Evolutionary conservation across 2,797 vertebrate genomes (phyloP), one percentile per base, ranked within the genome.

Genomic region (Petrocephalus sullivani): DNA sequence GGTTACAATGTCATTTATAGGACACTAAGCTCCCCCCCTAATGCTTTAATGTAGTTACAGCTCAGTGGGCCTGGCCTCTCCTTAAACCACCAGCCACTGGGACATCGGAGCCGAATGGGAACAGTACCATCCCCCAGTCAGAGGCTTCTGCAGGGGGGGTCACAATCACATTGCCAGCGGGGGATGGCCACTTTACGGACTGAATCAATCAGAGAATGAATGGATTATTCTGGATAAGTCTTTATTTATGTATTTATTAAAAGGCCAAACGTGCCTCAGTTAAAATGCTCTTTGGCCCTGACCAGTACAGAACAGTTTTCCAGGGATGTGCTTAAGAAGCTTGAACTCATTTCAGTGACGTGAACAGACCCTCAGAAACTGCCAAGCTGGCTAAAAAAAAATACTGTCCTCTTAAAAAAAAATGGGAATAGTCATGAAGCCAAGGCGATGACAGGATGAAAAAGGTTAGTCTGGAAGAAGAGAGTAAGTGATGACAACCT

Each of bases 1-100:
- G 95, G 95, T 95, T 94, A 95, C 95, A 96, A 95, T 95, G 95
- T 96, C 95, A 95, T 96, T 95, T 95, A 95, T 94, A 95, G 94
- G 95, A 94, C 93, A 93, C 92, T 87, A 88, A 93, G 92, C 21
- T n/a, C 0, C 89, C 93, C 89, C 90, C 91, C 93, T 90, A 91
- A 88, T 92, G 92, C 91, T 94, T 92, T 95, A 95, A 95, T 96
- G 93, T 93, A 92, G 93, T 95, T 95, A 94, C 92, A 94, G 93
- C 91, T 93, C 92, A 91, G 89, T 91, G 93, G 71, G 93, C 92
- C 92, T 93, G 93, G 94, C 93, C 92, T 93, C 89, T 90, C 92
- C 92, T 91, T 94, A 94, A 94, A 93, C 92, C 92, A 92, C 91
- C 90, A 91, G 91, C 88, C 88, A 92, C 89, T 88, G 90, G 90